These are phyloP conservation scores for Camponotus floridanus DNA, from an alignment of 1,140 invertebrate genomes.

Conservation along the genomic window DNA sequence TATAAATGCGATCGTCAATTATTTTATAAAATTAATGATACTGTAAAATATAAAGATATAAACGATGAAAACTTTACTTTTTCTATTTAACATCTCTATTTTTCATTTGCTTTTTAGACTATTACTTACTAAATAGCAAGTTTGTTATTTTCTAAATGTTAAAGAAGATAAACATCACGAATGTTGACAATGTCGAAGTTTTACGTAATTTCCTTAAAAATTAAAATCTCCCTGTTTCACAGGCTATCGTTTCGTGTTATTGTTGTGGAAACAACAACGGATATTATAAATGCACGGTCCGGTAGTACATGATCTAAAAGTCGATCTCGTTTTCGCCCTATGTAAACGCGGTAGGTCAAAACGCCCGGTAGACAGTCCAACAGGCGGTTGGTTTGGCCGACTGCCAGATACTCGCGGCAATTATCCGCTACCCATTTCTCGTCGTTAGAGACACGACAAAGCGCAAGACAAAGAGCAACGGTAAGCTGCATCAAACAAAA, in stretches of 20 bases:
- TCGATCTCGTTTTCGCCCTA: not conserved
- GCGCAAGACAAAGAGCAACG: not conserved
- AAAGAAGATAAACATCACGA: not conserved
- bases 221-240: not conserved
- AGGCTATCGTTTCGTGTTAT: not conserved
- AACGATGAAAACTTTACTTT: slow-evolving; percentile 11
- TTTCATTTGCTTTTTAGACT: not conserved
- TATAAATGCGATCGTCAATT: not conserved
- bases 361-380: slow-evolving; percentile 25
- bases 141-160: not conserved
- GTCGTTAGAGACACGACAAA: not conserved
- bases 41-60: not conserved
- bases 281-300: slow-evolving; percentile 11
- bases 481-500: not conserved
- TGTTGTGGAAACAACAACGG: not conserved
- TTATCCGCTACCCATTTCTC: slow-evolving; percentile 34
- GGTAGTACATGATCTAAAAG: not conserved
- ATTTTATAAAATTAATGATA: not conserved
- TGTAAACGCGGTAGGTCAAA: not conserved
- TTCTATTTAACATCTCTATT: not conserved
- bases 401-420: slow-evolving; percentile 37
- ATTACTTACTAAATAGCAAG: not conserved
- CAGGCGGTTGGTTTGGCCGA: slow-evolving; percentile 38
- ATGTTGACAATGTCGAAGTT: not conserved
- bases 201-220: not conserved